These are phyloP conservation scores for Pemphredon lugubris DNA, from an alignment of 2,888 invertebrate species.

Conservation along the genomic window DNA sequence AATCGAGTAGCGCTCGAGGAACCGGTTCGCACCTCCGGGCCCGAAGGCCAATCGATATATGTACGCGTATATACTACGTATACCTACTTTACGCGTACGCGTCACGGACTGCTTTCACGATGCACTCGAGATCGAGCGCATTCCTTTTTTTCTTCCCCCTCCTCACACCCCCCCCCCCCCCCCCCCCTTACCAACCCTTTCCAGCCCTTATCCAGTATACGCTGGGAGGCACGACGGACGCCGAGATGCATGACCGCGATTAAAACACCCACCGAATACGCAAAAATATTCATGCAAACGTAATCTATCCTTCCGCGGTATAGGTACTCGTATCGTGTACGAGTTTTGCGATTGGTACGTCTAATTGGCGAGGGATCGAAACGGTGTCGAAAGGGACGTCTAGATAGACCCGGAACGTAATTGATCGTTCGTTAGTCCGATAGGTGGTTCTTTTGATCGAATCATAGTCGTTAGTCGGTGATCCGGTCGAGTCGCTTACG, in stretches of 20 bases:
- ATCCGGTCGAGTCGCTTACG: neutral
- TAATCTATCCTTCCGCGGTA: no score
- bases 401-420: no score
- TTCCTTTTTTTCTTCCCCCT: constrained; percentile 20
- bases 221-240: constrained; percentile 53
- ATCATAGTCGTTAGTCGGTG: no score
- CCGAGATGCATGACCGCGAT: constrained; percentile 56
- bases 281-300: constrained; percentile 10
- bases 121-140: constrained; percentile 54
- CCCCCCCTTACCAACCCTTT: constrained; percentile 29
- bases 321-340: no score
- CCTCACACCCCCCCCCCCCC: no score
- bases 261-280: constrained; percentile 29
- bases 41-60: constrained; percentile 69
- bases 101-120: constrained; percentile 55
- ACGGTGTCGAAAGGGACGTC: no score
- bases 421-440: no score
- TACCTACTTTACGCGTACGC: constrained; percentile 7
- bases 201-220: constrained; percentile 53
- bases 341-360: no score
- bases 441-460: no score
- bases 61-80: constrained; percentile 3
- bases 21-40: constrained; percentile 74
- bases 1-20: constrained; percentile 58
- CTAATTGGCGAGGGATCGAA: no score